Base-by-base conservation (phyloP, 2,797 vertebrate species). In the Paramormyrops hopkinsi region DNA sequence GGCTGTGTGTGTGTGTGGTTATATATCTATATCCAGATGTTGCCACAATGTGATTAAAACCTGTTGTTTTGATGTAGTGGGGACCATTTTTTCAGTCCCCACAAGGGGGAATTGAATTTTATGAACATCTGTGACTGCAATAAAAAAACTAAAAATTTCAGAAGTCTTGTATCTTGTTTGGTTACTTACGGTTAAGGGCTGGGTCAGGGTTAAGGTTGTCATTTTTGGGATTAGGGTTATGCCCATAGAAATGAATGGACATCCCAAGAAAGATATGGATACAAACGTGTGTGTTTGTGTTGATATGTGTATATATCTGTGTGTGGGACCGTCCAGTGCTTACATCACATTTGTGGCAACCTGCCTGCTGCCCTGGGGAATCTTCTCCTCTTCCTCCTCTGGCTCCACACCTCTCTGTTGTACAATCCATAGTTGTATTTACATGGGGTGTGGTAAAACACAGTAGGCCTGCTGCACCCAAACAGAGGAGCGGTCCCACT, bases 391-490 rank as follows among this genome's bases (percentile, higher is more conserved):
- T 29, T 65, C 54, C 85, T 76, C 86, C 59, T 84, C 53, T 19
- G 44, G 29, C 25, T 89, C 89, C 88, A 82, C 56, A 90, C 56
- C 53, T 53, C 65, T 59, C 22, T 46, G 88, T 95, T 94, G 91
- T 90, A 84, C 94, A 94, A 93, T 87, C 56, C 85, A 87, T 87
- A 88, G 65, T 85, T 93, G 90, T 37, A 33, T 73, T 73, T 33
- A 73, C 29, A 37, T 17, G 29, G 65, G n/a, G 82, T 22, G n/a
- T 29, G 82, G 82, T 44, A 46, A 50, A 50, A 46, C 9, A 73
- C 65, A 12, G 65, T 73, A 73, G 65, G 33, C 65, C 29, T 73
- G 65, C 29, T 37, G 65, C 65, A 73, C 65, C 65, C 33, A 73
- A 73, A 73, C 14, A 73, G 65, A 73, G 65, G 65, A 73, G 12